These are phyloP conservation scores for Tapirus indicus DNA, from an alignment of 2,797 vertebrate species.

Conservation along the genomic window DNA sequence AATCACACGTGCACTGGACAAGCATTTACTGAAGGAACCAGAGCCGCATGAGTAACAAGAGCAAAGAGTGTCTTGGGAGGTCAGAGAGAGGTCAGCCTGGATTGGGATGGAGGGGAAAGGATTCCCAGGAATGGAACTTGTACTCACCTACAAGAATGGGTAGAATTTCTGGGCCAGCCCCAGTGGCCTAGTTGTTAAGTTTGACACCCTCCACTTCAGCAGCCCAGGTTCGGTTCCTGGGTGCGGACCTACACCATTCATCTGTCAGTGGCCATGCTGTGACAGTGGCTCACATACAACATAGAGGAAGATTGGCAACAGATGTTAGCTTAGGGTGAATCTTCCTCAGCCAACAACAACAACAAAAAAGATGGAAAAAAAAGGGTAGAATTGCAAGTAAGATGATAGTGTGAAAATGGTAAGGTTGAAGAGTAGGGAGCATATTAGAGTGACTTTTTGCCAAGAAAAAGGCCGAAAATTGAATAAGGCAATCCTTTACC, in stretches of 20 bases:
- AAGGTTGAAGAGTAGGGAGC: too few species aligned
- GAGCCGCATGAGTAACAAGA: neutral
- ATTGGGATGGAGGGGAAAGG: too few species aligned
- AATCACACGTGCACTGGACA: neutral
- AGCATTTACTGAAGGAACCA: neutral
- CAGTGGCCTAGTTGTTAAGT: too few species aligned
- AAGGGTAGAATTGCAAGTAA: neutral
- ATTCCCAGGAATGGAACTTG: neutral
- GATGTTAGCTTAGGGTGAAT: too few species aligned
- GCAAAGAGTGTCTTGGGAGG: neutral
- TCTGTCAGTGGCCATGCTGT: too few species aligned
- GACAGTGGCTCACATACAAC: too few species aligned
- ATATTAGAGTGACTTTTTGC: neutral
- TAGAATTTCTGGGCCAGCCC: neutral
- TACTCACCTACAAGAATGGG: neutral
- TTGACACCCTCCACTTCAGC: too few species aligned
- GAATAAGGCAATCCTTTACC: neutral
- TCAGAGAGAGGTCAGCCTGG: neutral
- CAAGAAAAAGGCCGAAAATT: neutral
- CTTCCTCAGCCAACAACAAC: too few species aligned
- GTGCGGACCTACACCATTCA: too few species aligned
- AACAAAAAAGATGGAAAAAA: too few species aligned
- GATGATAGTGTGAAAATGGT: neutral
- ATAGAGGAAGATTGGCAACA: too few species aligned
- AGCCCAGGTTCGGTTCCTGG: too few species aligned